Conservation (phyloP, 2,888 invertebrate genomes). For the Cephus nigrinus region DNA sequence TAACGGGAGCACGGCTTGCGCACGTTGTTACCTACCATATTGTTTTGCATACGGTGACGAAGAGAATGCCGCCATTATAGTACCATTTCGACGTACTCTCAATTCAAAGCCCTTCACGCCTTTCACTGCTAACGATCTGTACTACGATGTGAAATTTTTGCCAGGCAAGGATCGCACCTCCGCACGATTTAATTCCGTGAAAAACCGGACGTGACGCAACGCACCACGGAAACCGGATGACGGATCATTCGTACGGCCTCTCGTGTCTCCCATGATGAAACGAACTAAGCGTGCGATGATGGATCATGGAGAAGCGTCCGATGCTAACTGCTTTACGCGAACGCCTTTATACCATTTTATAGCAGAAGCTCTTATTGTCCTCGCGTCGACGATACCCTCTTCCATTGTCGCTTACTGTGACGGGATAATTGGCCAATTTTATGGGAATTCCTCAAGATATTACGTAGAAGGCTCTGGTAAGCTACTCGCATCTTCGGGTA, state of each 20-base stretch:
- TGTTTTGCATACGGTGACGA: constrained; percentile 6
- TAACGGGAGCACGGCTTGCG: neutral
- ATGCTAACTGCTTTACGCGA: constrained; percentile 28
- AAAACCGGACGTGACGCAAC: constrained; percentile 37
- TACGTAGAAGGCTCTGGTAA: neutral
- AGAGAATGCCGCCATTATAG: constrained; percentile 29
- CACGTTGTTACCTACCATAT: neutral
- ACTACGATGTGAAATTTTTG: neutral
- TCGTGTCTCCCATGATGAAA: neutral
- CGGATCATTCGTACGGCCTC: constrained; percentile 55
- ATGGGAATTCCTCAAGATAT: constrained; percentile 37
- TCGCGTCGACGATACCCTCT: constrained; percentile 23
- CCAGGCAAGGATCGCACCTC: constrained; percentile 20
- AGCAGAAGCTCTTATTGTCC: constrained; percentile 37
- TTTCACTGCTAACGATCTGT: neutral
- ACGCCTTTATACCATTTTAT: constrained; percentile 28
- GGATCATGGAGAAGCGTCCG: constrained; percentile 53
- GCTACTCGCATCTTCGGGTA: neutral
- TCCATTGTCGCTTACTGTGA: constrained; percentile 39
- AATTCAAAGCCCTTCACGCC: constrained; percentile 20
- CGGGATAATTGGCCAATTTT: constrained; percentile 53
- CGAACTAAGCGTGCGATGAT: constrained; percentile 60
- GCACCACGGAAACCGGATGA: constrained; percentile 58
- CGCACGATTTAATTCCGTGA: constrained; percentile 21
- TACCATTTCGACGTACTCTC: constrained; percentile 10